phyloP scores from a whole-genome alignment of 1,140 invertebrate species.

The Akabosia matsudoensis region DNA sequence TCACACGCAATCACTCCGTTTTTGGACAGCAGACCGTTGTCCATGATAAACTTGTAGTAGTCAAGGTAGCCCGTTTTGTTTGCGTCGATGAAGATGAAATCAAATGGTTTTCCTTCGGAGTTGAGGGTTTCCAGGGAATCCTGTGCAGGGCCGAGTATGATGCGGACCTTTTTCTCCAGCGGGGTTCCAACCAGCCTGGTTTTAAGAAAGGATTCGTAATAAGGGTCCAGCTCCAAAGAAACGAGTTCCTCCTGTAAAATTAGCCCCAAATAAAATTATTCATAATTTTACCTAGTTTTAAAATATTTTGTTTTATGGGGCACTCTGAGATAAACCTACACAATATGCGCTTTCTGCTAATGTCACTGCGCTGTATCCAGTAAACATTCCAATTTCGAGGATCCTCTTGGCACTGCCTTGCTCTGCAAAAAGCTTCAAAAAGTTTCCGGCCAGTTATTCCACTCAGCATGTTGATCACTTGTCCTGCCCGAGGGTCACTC shows the following conservation, averaged over 20 bases:
- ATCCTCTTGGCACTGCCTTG: constrained; percentile 31
- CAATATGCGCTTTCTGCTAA: constrained; percentile 34
- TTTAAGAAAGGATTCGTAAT: constrained; percentile 32
- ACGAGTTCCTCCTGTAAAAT: constrained; percentile 31
- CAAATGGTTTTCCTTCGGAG: constrained; percentile 35
- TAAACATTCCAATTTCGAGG: constrained; percentile 44
- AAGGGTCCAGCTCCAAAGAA: constrained; percentile 39
- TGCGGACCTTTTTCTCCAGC: constrained; percentile 35
- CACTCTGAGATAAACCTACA: constrained; percentile 29
- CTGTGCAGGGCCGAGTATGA: constrained; percentile 33
- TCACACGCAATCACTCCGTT: constrained; percentile 2
- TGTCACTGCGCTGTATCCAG: constrained; percentile 40
- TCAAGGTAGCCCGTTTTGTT: constrained; percentile 41
- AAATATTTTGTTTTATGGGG: background rate
- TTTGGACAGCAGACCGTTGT: background rate
- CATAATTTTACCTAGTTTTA: background rate
- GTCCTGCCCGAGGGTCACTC: background rate
- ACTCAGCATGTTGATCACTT: background rate
- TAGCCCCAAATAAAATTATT: too few relatives aligned
- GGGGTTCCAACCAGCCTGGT: constrained; percentile 24
- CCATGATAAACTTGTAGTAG: constrained; percentile 42
- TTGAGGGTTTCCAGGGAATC: constrained; percentile 34
- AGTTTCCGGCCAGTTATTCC: constrained; percentile 20
- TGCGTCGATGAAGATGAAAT: constrained; percentile 44
- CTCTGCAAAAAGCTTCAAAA: constrained; percentile 34